Base-by-base conservation (phyloP, 2,888 invertebrate species). In the Agapostemon virescens region DNA sequence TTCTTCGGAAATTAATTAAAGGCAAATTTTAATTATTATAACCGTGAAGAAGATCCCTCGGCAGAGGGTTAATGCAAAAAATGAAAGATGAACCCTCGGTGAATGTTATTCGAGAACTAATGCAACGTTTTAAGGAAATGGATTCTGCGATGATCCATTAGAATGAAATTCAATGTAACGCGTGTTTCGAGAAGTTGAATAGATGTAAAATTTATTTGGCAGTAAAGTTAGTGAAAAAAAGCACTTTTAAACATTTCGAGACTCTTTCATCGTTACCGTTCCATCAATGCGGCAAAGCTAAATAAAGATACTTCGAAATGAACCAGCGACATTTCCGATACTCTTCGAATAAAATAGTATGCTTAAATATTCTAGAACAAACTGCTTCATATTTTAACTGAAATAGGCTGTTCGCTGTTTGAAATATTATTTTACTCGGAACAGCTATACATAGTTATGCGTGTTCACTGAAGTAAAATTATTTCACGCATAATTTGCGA, bases 391-490 rank as follows among this genome's bases (percentile, higher is more conserved):
- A 55, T 55, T 55, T 2, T 26, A 55, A 55, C 2, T 15, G 7
- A 55, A 55, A 26, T 26, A 17, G 15, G 15, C 26, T 55, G 26
- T 13, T 26, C 26, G 17, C 55, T 26, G 1, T 55, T 55, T 13
- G 7, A 26, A 55, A 55, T 26, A 26, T 55, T 55, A 26, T 26
- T 55, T 55, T 55, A 26, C 55, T 55, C 7, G 1, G 55, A 15
- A 26, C 7, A 55, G 55, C 55, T 55, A 11, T 49, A 15, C 55
- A 61, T 20, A 61, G 58, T 5, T 33, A 33, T 61, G 58, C 30
- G 58, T 49, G 49, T 30, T 33, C 58, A 20, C 58, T 11, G 33
- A 61, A 61, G 58, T 61, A 20, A 61, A 33, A 61, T 61, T 33
- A 61, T 9, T 61, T 61, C 20, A 61, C 58, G 30, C 30, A 11